A percentile compares a stretch with the other conserved stretches of the same genome.
Conservation (phyloP, 2,113 vertebrate genomes). For the Enhydra lutris region DNA sequence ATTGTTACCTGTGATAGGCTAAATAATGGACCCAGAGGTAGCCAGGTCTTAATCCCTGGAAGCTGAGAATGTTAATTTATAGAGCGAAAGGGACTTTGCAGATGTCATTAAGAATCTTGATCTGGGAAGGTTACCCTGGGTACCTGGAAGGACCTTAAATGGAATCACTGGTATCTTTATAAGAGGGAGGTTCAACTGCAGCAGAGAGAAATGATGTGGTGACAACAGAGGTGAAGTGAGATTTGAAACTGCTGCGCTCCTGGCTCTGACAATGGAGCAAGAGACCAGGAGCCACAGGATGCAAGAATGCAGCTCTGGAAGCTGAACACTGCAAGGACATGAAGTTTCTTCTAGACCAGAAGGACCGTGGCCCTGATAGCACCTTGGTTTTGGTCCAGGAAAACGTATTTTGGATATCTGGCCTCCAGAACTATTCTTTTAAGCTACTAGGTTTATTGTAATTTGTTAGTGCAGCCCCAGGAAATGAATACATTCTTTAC, state of each 20-base stretch:
- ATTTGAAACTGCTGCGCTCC: not conserved
- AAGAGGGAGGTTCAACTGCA: not conserved
- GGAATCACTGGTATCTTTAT: not conserved
- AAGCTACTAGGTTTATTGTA: not conserved
- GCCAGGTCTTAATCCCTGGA: not conserved
- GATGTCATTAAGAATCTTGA: not conserved
- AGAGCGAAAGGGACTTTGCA: not conserved
- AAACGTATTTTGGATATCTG: not conserved
- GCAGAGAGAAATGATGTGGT: not conserved
- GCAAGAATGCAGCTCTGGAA: not conserved
- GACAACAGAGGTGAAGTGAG: not conserved
- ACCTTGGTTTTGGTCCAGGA: not conserved
- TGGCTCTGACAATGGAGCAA: not conserved
- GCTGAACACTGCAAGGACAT: not conserved
- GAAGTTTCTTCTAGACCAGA: not conserved
- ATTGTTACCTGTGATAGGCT: not conserved
- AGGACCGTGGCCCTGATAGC: not conserved
- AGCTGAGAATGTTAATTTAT: not conserved
- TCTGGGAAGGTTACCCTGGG: not conserved
- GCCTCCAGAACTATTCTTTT: not conserved
- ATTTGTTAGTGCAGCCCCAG: not conserved
- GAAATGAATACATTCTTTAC: not conserved
- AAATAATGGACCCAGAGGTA: not conserved
- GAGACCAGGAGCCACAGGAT: not conserved
- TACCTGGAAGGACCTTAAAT: not conserved